A percentile compares a stretch with the other conserved stretches of the same genome.
Evolutionary conservation across 2,888 invertebrate species (phyloP).

Genomic region (Zelleria hepariella): DNA sequence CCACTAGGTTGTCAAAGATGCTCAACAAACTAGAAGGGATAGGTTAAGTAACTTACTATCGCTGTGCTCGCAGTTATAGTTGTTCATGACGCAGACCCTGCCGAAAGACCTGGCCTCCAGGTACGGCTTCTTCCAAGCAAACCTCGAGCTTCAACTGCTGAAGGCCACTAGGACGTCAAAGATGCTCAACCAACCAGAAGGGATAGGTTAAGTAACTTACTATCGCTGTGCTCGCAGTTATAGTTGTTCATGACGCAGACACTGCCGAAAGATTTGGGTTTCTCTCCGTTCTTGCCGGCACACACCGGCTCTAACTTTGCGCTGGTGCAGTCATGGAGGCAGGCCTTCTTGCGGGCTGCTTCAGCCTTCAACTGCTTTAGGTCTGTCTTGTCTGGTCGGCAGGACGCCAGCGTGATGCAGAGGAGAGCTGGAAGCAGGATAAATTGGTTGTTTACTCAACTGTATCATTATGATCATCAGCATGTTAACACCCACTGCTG

Average conservation of each 20-base stretch:
- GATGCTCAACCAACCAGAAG: not conserved
- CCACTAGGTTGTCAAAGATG: too few species aligned
- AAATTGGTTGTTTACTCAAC: too few species aligned
- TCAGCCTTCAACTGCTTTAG: constrained; percentile 75
- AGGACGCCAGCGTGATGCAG: constrained; percentile 46
- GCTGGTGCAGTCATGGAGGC: constrained; percentile 65
- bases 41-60: constrained; percentile 70
- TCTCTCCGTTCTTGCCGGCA: constrained; percentile 71
- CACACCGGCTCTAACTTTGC: constrained; percentile 73
- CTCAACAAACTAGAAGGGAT: too few species aligned
- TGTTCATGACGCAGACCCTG: constrained; percentile 74
- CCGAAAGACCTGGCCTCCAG: constrained; percentile 73
- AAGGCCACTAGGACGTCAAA: constrained; percentile 56
- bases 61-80: constrained; percentile 77
- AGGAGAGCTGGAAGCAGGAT: constrained; percentile 40
- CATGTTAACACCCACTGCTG: too few species aligned
- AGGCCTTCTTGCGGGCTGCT: constrained; percentile 65
- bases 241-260: constrained; percentile 75
- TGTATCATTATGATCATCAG: too few species aligned
- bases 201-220: constrained; percentile 49
- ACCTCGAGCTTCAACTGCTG: constrained; percentile 73
- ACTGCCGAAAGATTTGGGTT: constrained; percentile 73
- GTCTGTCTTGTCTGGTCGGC: constrained; percentile 71
- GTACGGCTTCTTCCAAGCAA: constrained; percentile 70
- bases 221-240: constrained; percentile 76